Evolutionary conservation across 2,888 invertebrate species (phyloP), one percentile per base, ranked within the genome.

Genomic region (Ecdyonurus torrentis): DNA sequence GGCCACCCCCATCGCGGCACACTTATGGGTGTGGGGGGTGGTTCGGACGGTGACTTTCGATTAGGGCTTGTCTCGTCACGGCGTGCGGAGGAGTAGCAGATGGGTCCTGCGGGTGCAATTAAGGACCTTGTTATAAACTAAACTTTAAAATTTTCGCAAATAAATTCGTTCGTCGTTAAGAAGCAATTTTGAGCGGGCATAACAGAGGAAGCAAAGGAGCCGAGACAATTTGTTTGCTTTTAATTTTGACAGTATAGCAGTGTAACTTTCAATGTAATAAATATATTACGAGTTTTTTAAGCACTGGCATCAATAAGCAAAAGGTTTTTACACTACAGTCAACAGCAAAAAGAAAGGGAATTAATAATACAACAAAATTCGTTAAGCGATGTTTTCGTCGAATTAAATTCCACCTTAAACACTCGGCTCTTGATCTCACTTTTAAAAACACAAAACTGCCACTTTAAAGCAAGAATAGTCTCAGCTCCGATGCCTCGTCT

Each of bases 1-100:
- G 75, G 87, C 83, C 79, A 87, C 86, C 83, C 89, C 89, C 88
- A 89, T 89, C 71, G 52, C 22, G 55, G 55, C 55, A 55, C 19
- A 22, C 55, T 55, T 5, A 20, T 55, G 55, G 55, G 22, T 55
- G 55, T 55, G 55, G 55, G n/a, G n/a, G 55, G 55, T 55, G 55
- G 55, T 55, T n/a, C 37, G 37, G 37, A 37, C 37, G 37, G 37
- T 15, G 37, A 10, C 7, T 37, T 15, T 37, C 37, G 37, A 5
- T 37, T 37, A 15, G 7, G 37, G 37, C 37, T 37, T 37, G 37
- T 10, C 37, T 37, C 37, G 37, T 37, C 37, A 37, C 37, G 37
- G 37, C 37, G 37, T 37, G 37, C 37, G 37, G 37, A 37, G 37
- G 37, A 10, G 37, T 10, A 37, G 37, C 37, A 37, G 37, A 10